A percentile compares a stretch with the other conserved stretches of the same genome.
These are phyloP conservation scores for Aleadryas rufinucha DNA, from an alignment of 2,113 vertebrate genomes.

Conservation along the genomic window DNA sequence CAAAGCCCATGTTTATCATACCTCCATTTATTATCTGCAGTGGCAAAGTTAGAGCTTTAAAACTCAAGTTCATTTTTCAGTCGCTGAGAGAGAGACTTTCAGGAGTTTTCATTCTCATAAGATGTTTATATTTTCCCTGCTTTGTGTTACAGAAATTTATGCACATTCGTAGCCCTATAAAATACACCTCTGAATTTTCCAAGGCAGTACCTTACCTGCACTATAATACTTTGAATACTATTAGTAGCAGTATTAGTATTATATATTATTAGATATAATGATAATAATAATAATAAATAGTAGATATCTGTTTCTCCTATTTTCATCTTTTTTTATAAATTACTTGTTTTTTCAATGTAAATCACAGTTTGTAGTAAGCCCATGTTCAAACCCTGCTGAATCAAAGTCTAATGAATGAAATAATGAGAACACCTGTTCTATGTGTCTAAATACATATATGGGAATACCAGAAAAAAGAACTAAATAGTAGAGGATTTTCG, in stretches of 20 bases:
- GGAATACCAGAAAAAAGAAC: fast-evolving
- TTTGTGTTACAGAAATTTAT: neutral
- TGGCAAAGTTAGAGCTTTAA: neutral
- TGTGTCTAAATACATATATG: neutral
- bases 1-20: neutral
- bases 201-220: neutral
- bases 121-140: neutral
- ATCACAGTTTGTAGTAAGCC: neutral
- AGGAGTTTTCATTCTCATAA: neutral
- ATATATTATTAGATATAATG: neutral
- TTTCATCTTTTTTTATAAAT: neutral
- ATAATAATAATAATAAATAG: no score
- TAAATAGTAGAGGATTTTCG: neutral
- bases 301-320: neutral
- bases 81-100: neutral
- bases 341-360: neutral
- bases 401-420: neutral
- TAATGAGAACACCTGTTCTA: neutral
- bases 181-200: neutral
- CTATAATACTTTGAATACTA: neutral
- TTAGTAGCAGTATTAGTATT: fast-evolving
- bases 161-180: neutral
- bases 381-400: neutral
- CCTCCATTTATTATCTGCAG: neutral
- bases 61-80: neutral